Base-by-base conservation (phyloP, 1,140 invertebrate species). In the Drosophila erecta region DNA sequence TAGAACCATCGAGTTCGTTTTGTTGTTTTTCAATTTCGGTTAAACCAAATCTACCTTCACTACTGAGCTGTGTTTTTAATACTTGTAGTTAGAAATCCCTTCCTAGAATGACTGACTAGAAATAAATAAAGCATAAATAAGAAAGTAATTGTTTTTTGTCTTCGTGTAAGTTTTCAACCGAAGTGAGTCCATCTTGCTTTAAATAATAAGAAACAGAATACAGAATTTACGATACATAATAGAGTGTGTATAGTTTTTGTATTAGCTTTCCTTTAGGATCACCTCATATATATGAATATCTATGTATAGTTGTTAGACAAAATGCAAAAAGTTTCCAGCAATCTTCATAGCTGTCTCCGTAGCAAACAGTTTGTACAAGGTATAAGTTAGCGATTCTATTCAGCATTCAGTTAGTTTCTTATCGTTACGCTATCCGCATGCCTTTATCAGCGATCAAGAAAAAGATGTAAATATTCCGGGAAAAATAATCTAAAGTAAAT, bases 401-500 rank as follows among this genome's bases (percentile, higher is more conserved):
- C 64, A 56, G 65, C 67, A 70, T 70, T 70, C 66, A 70, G 12
- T 15, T 60, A 70, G 27, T 8, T 60, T 64, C 44, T 22, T 65
- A 50, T 70, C 20, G 24, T 70, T 15, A 27, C 35, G 67, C 51
- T 70, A 37, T 47, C 60, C 37, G 43, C 83, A 87, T 87, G 83
- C 83, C 79, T 47, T 61, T 72, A 64, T 65, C 73, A 41, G 73
- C 49, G 43, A 79, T 57, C 50, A 58, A 57, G 58, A 65, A 38
- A 51, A 41, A 35, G 30, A 49, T 56, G 51, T 44, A 59, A 40
- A 71, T 44, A 57, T 60, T 53, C 38, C 56, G 37, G 51, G 38
- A 46, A 74, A 70, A 83, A 46, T 61, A 49, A 30, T 64, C 74
- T 83, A 79, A 71, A 43, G 33, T 75, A 76, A 41, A 76, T 79